phyloP scores from a whole-genome alignment of 1,140 invertebrate genomes.

The Cyrtorhinus lividipennis region DNA sequence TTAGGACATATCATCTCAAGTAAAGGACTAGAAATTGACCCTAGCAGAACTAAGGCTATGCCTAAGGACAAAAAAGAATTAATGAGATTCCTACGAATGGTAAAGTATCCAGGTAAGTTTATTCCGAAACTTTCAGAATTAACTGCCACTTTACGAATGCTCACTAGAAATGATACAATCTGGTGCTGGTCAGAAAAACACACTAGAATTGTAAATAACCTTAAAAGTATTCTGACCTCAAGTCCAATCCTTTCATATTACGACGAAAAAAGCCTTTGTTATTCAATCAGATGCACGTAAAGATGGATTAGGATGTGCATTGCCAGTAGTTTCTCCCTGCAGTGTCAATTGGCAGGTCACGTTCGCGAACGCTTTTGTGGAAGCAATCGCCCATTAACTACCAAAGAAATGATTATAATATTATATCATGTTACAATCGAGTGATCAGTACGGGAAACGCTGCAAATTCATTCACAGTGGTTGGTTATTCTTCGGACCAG shows the following conservation, averaged over 20 bases:
- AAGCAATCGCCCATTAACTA: no score
- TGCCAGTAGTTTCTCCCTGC: not conserved
- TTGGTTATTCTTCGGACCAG: no score
- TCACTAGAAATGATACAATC: constrained; percentile 4
- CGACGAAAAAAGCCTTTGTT: constrained; percentile 8
- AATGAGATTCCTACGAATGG: constrained; percentile 12
- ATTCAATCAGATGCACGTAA: constrained; percentile 7
- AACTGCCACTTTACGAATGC: not conserved
- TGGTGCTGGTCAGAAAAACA: constrained; percentile 9
- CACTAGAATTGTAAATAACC: not conserved
- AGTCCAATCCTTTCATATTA: constrained; percentile 10
- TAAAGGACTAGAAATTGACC: not conserved
- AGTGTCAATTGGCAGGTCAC: no score
- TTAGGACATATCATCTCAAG: not conserved
- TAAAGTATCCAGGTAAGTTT: constrained; percentile 12
- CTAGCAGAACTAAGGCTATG: not conserved
- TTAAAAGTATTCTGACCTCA: constrained; percentile 1
- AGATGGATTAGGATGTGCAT: constrained; percentile 7
- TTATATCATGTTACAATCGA: no score
- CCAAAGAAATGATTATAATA: no score
- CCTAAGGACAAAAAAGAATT: constrained; percentile 6
- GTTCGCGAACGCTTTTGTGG: no score
- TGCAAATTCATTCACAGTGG: no score
- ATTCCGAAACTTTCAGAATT: constrained; percentile 11
- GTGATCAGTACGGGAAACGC: no score